Evolutionary conservation across 2,888 invertebrate species (phyloP).

Genomic region (Diaphora mendica): DNA sequence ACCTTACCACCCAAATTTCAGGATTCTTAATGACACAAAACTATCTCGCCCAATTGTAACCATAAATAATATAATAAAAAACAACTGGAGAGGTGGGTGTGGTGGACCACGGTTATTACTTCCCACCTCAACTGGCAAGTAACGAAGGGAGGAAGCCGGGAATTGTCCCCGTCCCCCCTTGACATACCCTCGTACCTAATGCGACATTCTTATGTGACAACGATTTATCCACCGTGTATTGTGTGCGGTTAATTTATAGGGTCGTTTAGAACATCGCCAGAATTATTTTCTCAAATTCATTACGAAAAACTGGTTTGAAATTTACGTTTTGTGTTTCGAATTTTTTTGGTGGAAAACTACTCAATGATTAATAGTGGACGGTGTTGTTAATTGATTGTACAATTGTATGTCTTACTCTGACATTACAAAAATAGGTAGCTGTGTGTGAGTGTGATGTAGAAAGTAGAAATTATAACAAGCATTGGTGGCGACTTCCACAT

Average conservation of each 20-base stretch:
- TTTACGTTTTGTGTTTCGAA: not conserved
- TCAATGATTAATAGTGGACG: not conserved
- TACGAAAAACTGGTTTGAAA: conserved; percentile 59
- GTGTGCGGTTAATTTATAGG: conserved; percentile 80
- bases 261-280: conserved; percentile 72
- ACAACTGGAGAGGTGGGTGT: conserved; percentile 77
- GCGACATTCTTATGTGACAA: conserved; percentile 85
- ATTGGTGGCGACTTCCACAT: too few relatives aligned
- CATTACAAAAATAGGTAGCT: not conserved
- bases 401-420: not conserved
- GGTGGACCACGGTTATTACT: conserved; percentile 81
- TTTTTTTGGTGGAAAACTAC: not conserved
- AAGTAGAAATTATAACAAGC: too few relatives aligned
- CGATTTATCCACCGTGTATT: conserved; percentile 85
- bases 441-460: not conserved
- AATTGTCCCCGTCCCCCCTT: conserved; percentile 33
- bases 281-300: conserved; percentile 72
- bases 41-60: conserved; percentile 70
- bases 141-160: conserved; percentile 19
- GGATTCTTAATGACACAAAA: conserved; percentile 39
- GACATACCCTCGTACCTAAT: conserved; percentile 64
- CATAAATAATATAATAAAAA: conserved; percentile 82
- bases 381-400: not conserved
- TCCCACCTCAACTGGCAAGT: conserved; percentile 37
- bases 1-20: not conserved